A percentile compares a stretch with the other conserved stretches of the same genome.
These are phyloP conservation scores for Podarcis lilfordi DNA, from an alignment of 2,797 vertebrate species.

Conservation along the genomic window DNA sequence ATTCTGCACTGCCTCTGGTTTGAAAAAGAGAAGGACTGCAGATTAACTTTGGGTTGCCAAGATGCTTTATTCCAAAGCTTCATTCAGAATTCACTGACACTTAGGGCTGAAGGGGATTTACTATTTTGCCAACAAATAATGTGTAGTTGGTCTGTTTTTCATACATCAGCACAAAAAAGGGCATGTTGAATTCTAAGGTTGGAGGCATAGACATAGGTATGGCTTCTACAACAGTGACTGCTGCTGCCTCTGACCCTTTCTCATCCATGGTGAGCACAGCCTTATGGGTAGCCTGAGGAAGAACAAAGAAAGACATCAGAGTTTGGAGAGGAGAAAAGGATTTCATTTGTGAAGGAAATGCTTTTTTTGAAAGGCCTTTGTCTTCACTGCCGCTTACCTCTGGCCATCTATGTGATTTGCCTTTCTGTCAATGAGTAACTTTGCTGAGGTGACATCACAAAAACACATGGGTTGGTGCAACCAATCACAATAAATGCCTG, in stretches of 20 bases:
- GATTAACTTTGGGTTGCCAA: neutral
- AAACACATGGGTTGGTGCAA: neutral
- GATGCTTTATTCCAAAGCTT: slow-evolving; percentile 28
- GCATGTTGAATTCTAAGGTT: slow-evolving; percentile 74
- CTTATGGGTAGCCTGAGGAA: slow-evolving; percentile 86
- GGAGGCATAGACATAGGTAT: slow-evolving; percentile 76
- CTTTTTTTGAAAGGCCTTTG: neutral
- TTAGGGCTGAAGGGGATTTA: slow-evolving; percentile 77
- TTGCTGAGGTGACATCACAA: neutral
- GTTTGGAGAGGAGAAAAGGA: neutral
- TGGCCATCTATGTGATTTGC: neutral
- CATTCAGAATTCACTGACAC: slow-evolving; percentile 35
- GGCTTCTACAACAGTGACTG: slow-evolving; percentile 77
- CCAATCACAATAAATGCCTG: neutral
- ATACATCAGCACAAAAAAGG: slow-evolving; percentile 86
- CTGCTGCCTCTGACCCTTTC: slow-evolving; percentile 85
- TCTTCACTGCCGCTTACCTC: neutral
- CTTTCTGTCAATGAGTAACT: neutral
- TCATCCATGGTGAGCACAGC: slow-evolving; percentile 89
- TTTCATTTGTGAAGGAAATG: neutral
- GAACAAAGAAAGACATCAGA: slow-evolving; percentile 32
- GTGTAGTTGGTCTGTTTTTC: slow-evolving; percentile 78
- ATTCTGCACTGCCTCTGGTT: neutral
- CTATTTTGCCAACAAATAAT: slow-evolving; percentile 88
- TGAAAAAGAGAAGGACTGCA: neutral